These are phyloP conservation scores for Mystacornis crossleyi DNA, from an alignment of 2,113 vertebrate species.

Conservation along the genomic window DNA sequence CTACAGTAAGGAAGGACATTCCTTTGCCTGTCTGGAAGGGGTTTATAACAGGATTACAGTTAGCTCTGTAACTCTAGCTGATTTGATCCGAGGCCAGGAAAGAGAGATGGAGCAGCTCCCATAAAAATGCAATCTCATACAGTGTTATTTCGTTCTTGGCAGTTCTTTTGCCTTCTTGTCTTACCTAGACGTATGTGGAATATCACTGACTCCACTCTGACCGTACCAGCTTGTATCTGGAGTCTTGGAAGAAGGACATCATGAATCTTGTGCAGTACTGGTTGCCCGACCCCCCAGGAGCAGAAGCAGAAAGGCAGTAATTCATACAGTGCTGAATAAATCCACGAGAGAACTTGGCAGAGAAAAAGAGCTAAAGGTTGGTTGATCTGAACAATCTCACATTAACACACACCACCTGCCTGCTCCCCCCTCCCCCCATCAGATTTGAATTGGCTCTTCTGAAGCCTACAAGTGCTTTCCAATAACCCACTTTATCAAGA, in stretches of 20 bases:
- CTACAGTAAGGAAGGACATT: not conserved
- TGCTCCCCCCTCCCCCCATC: accelerated
- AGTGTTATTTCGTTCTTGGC: slow-evolving; percentile 2
- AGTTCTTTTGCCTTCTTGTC: not conserved
- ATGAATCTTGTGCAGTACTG: not conserved
- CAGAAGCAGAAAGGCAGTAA: not conserved
- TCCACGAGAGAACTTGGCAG: not conserved
- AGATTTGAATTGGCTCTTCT: not conserved
- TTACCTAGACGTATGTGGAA: not conserved
- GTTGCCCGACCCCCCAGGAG: not conserved
- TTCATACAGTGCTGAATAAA: not conserved
- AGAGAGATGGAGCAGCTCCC: not conserved
- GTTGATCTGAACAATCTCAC: not conserved
- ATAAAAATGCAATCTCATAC: not conserved
- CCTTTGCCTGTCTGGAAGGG: not conserved
- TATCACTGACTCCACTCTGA: not conserved
- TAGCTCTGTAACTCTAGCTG: not conserved
- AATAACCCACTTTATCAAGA: not conserved
- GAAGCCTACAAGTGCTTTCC: not conserved
- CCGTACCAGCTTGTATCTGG: not conserved
- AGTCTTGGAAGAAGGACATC: not conserved
- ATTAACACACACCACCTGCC: not conserved
- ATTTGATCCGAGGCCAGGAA: not conserved
- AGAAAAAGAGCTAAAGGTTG: not conserved
- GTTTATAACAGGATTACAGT: not conserved